A percentile compares a stretch with the other conserved stretches of the same genome.
Evolutionary conservation across 2,797 vertebrate species (phyloP).

Genomic region (Melopsittacus undulatus): DNA sequence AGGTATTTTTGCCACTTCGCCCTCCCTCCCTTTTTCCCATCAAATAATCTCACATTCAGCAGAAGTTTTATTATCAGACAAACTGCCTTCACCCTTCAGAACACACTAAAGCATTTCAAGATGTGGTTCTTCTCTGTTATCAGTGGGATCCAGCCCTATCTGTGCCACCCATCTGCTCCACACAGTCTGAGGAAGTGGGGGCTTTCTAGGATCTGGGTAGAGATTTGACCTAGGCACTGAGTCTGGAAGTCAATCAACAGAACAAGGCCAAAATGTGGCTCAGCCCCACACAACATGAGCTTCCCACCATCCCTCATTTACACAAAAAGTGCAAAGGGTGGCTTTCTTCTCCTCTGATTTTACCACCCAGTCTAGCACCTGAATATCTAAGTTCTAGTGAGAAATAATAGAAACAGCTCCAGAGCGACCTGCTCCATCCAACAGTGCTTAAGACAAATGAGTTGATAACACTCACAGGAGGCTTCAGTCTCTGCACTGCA

Average conservation of each 20-base stretch:
- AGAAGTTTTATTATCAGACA: conserved; percentile 1
- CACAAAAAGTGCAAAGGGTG: not conserved
- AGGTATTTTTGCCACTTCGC: conserved; percentile 3
- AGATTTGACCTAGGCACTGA: not conserved
- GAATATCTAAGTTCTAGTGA: not conserved
- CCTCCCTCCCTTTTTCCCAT: not conserved
- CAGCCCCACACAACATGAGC: not conserved
- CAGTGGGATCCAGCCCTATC: not conserved
- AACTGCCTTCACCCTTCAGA: not conserved
- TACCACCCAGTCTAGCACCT: not conserved
- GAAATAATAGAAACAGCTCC: not conserved
- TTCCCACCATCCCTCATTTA: not conserved
- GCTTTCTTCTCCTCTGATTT: not conserved
- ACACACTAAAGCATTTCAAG: not conserved
- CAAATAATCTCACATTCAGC: not conserved
- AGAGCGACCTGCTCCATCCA: not conserved
- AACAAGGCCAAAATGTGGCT: not conserved
- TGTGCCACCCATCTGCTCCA: not conserved
- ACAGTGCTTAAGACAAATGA: not conserved
- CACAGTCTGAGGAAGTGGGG: fast-evolving
- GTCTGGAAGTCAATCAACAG: not conserved
- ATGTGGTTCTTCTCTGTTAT: not conserved
- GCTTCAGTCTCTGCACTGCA: not conserved
- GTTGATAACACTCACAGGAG: not conserved
- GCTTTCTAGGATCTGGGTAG: not conserved